Base-by-base conservation (phyloP, 2,888 invertebrate species). In the Dorcus parallelipipedus region DNA sequence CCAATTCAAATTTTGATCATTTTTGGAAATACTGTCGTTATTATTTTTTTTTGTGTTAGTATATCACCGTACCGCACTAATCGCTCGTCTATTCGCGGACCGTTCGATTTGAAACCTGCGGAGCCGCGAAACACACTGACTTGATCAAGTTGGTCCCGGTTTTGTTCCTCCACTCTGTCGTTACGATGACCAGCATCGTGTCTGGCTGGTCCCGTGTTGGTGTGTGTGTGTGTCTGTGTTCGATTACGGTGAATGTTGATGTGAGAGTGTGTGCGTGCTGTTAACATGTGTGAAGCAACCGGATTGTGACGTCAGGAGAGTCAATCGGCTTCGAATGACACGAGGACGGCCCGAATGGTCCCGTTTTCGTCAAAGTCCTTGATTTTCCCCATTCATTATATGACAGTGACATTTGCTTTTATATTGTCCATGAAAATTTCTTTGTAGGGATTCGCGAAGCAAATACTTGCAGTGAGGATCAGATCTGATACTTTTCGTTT, bases 111-210 rank as follows among this genome's bases (percentile, higher is more conserved):
- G 68, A 67, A 67, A 65, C 64, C 57, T 57, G 62, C 69, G 73
- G 71, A 73, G 76, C 75, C 76, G 76, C 75, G 74, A 71, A 75
- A 75, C 76, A 75, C 75, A 77, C 76, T 77, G 74, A 73, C 64
- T 60, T 51, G 59, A 64, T 67, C 20, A 49, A 49, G 65, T 62
- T 64, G 62, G 64, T 60, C 63, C 61, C 61, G 61, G 64, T 59
- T 64, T 59, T 57, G 64, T 67, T 67, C 70, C 69, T 68, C 66
- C 67, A 67, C 69, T 68, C 68, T 71, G 67, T 64, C 66, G 66
- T 68, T 68, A 58, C 72, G 73, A 72, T 73, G 73, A 73, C 73
- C 74, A 73, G 47, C 71, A 66, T 67, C 67, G 65, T 64, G 64
- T 63, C 62, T 63, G 60, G 54, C 57, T 64, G 41, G 40, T 54